Evolutionary conservation across 2,888 invertebrate species (phyloP), one percentile per base, ranked within the genome.

Genomic region (Pammene aurita): DNA sequence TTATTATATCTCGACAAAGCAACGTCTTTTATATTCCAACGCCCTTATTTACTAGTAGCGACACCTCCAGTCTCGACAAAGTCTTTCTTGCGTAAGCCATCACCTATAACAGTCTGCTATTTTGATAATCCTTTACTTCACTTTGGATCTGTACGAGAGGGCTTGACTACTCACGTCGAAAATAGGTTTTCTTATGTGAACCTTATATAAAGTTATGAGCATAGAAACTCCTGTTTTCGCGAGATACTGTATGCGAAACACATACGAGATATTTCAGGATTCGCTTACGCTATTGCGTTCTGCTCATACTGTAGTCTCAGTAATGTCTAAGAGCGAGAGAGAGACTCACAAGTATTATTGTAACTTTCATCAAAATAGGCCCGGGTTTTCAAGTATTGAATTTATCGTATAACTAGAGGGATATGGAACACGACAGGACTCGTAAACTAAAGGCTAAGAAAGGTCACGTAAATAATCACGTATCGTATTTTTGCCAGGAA

Each of bases 401-500:
- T 64, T 48, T 52, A 64, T 52, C 52, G 69, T 35, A 41, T 58
- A 65, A 60, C 38, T 41, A 26, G 46, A 11, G 34, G 9, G 58
- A 58, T 58, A 65, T 60, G 46, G 34, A 54, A 60, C 44, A 63
- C 52, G 46, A 11, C n/a, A 55, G 26, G 60, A 58, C 16, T 54
- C 62, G 60, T 65, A 65, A 63, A 65, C 64, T 69, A 64, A 44
- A 52, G 57, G 38, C 58, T 57, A 62, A 56, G 55, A 69, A 69
- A 65, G 69, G 65, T 69, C 69, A 55, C 64, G 34, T 54, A n/a
- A 50, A 64, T 46, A 63, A 56, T 56, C 46, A 42, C 57, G 68
- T 64, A 48, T 64, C 68, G 58, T 58, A 69, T 69, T 65, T 62
- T 69, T 48, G 14, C 64, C 58, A 18, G 34, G 60, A 65, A 69